Percentiles rank a stretch among this genome's conserved stretches.
Evolutionary conservation across 2,888 invertebrate species (phyloP).

Genomic region (Phytoseiulus persimilis): DNA sequence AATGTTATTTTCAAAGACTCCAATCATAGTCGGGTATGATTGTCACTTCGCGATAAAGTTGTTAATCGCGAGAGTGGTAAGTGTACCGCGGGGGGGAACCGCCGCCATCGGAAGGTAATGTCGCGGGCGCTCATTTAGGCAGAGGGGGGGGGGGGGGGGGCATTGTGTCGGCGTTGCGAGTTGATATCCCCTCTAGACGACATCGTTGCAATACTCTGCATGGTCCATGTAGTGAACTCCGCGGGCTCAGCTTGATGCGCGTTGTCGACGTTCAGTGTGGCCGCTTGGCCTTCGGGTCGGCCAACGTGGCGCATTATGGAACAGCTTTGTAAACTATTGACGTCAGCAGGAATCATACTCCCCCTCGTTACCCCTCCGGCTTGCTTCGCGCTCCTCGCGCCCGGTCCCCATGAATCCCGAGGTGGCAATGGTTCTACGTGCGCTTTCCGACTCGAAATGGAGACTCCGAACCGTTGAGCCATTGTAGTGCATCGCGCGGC

Average conservation of each 20-base stretch:
- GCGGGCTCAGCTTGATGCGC: not conserved
- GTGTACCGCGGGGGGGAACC: not conserved
- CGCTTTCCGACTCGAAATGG: too few relatives aligned
- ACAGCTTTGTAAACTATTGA: too few relatives aligned
- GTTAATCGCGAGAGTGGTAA: not conserved
- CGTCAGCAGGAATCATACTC: too few relatives aligned
- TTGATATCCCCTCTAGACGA: not conserved
- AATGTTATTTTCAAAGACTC: too few relatives aligned
- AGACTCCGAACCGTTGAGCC: too few relatives aligned
- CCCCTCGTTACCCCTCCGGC: too few relatives aligned
- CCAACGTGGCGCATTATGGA: too few relatives aligned
- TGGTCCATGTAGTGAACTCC: not conserved
- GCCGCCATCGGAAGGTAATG: not conserved
- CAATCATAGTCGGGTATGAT: not conserved
- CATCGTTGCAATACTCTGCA: not conserved
- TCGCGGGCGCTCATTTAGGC: not conserved
- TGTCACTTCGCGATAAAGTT: not conserved
- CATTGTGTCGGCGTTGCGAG: not conserved
- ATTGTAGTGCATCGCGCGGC: too few relatives aligned
- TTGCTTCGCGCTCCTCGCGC: too few relatives aligned
- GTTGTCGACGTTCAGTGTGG: not conserved
- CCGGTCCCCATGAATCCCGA: too few relatives aligned
- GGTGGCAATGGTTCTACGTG: too few relatives aligned
- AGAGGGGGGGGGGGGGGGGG: too few relatives aligned
- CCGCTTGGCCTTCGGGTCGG: not conserved